A percentile compares a stretch with the other conserved stretches of the same genome.
phyloP scores from a whole-genome alignment of 1,140 invertebrate genomes.

The Episyrphus balteatus region DNA sequence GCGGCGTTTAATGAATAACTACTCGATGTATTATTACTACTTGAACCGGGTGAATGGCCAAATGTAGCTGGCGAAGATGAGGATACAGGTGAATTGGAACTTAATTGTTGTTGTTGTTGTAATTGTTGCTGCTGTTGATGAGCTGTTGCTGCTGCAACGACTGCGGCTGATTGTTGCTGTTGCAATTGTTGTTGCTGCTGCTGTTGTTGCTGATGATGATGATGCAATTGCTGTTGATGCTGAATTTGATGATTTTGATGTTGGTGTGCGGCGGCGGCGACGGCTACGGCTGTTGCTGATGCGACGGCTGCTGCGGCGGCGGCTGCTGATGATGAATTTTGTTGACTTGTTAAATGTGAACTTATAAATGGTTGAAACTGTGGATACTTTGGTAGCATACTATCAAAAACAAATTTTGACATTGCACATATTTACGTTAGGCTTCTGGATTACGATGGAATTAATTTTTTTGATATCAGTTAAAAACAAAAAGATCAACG shows the following conservation, averaged over 20 bases:
- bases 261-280: slow-evolving; percentile 9
- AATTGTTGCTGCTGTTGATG: slow-evolving; percentile 19
- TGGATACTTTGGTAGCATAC: slow-evolving; percentile 91
- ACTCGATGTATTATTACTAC: no score
- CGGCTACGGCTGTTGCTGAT: slow-evolving; percentile 18
- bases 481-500: neutral
- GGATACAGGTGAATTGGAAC: neutral
- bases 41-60: no score
- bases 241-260: slow-evolving; percentile 18
- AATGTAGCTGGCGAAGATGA: slow-evolving; percentile 7
- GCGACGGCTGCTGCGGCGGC: slow-evolving; percentile 36
- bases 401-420: slow-evolving; percentile 96
- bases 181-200: slow-evolving; percentile 21
- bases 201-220: slow-evolving; percentile 7
- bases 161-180: slow-evolving; percentile 26
- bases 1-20: slow-evolving; percentile 35
- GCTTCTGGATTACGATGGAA: neutral
- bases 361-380: slow-evolving; percentile 56
- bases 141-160: slow-evolving; percentile 28
- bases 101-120: slow-evolving; percentile 8
- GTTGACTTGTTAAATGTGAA: slow-evolving; percentile 42
- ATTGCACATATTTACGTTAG: slow-evolving; percentile 49
- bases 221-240: neutral
- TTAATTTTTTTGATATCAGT: no score
- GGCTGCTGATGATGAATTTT: slow-evolving; percentile 44